Percentiles rank a stretch among this genome's conserved stretches.
phyloP scores from a whole-genome alignment of 2,888 invertebrate species.

The Hesperia comma region DNA sequence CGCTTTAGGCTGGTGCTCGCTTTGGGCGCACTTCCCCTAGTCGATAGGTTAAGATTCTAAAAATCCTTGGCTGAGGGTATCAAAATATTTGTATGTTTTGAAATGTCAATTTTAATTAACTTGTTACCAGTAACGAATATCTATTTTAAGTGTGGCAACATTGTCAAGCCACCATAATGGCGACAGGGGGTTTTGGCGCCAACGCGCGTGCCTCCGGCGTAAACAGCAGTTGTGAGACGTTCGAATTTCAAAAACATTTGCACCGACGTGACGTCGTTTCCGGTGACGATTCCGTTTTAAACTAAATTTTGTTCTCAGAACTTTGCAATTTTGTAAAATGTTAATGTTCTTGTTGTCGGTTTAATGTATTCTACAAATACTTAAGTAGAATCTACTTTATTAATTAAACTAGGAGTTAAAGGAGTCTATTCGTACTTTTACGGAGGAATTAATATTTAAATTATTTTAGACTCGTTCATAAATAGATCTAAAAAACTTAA shows the following conservation, averaged over 20 bases:
- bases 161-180: slow-evolving; percentile 64
- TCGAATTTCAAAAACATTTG: slow-evolving; percentile 79
- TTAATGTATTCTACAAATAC: background rate
- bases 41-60: no score
- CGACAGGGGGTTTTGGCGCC: slow-evolving; percentile 73
- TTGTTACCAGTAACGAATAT: slow-evolving; percentile 56
- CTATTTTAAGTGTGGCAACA: slow-evolving; percentile 77
- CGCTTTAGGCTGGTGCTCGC: no score
- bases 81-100: no score
- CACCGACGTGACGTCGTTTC: slow-evolving; percentile 78
- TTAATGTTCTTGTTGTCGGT: slow-evolving; percentile 23
- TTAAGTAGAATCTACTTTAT: background rate
- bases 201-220: slow-evolving; percentile 74
- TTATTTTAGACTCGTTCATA: no score
- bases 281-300: slow-evolving; percentile 71
- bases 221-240: slow-evolving; percentile 76
- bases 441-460: no score
- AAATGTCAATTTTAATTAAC: background rate
- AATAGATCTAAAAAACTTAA: no score
- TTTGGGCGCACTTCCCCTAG: no score
- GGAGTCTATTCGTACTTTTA: no score
- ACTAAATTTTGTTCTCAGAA: slow-evolving; percentile 39
- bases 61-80: no score
- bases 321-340: slow-evolving; percentile 49
- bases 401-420: background rate